These are phyloP conservation scores for Empis stercorea DNA, from an alignment of 2,888 invertebrate species.

Conservation along the genomic window DNA sequence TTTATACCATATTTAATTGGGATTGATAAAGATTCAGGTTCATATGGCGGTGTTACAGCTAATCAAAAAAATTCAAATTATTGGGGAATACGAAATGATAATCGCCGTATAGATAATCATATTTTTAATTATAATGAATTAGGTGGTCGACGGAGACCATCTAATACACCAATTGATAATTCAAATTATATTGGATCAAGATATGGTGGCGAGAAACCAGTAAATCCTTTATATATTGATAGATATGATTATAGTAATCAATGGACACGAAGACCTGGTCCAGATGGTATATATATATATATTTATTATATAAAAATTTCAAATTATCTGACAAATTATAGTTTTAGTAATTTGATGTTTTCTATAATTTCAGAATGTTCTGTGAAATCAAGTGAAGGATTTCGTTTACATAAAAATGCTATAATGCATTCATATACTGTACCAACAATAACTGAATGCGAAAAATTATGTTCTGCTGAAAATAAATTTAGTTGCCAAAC, in stretches of 20 bases:
- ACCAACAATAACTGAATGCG: slow-evolving; percentile 61
- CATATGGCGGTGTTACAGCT: slow-evolving; percentile 29
- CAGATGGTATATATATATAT: slow-evolving; percentile 27
- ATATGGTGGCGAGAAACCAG: slow-evolving; percentile 22
- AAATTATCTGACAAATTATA: no score
- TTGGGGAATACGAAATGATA: slow-evolving; percentile 39
- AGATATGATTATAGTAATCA: slow-evolving; percentile 30
- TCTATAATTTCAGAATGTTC: no score
- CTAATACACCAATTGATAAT: slow-evolving; percentile 26
- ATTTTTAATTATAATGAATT: slow-evolving; percentile 36
- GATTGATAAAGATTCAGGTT: slow-evolving; percentile 42
- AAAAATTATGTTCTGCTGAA: slow-evolving; percentile 58
- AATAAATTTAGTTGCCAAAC: slow-evolving; percentile 59
- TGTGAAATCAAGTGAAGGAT: slow-evolving; percentile 59
- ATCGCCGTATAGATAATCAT: slow-evolving; percentile 28
- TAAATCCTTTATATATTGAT: slow-evolving; percentile 16
- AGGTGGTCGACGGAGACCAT: slow-evolving; percentile 33
- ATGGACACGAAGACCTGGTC: slow-evolving; percentile 35
- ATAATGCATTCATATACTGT: slow-evolving; percentile 52
- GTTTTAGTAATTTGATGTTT: no score
- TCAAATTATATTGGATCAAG: slow-evolving; percentile 39
- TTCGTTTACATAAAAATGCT: slow-evolving; percentile 54
- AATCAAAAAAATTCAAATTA: slow-evolving; percentile 36
- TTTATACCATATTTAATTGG: slow-evolving; percentile 45
- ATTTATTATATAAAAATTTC: no score